These are phyloP conservation scores for Xenops minutus DNA, from an alignment of 2,797 vertebrate genomes.

Conservation along the genomic window DNA sequence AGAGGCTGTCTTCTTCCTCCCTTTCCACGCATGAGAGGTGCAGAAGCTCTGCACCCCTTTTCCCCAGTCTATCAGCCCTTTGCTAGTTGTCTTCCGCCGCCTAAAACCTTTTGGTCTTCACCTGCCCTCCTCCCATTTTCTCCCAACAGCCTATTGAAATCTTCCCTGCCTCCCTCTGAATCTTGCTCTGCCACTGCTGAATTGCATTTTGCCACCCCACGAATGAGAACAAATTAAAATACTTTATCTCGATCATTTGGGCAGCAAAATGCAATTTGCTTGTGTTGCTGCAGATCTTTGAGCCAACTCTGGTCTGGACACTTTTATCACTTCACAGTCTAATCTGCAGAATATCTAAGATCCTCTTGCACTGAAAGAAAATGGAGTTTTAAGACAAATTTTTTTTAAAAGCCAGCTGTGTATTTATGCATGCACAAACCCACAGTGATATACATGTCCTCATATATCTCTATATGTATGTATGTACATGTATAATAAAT, in stretches of 20 bases:
- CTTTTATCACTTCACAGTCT: conserved; percentile 65
- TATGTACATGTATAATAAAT: conserved; percentile 21
- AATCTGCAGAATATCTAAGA: conserved; percentile 38
- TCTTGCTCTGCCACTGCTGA: neutral
- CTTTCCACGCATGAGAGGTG: neutral
- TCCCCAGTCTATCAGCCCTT: neutral
- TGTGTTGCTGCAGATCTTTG: conserved; percentile 28
- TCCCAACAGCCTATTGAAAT: neutral
- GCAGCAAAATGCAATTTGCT: conserved; percentile 47
- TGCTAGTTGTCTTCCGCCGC: neutral
- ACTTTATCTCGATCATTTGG: conserved; percentile 48
- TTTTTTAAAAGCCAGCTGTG: neutral
- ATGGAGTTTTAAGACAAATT: neutral
- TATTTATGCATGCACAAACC: neutral
- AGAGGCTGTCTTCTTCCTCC: neutral
- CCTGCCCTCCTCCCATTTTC: neutral
- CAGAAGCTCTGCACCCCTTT: neutral
- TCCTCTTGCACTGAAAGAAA: conserved; percentile 50
- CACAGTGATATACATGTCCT: neutral
- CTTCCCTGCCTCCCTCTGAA: neutral
- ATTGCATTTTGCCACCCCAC: neutral
- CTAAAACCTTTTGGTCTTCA: neutral
- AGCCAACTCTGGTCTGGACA: conserved; percentile 34
- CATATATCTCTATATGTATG: neutral
- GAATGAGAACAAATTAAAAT: conserved; percentile 40